A percentile compares a stretch with the other conserved stretches of the same genome.
phyloP scores from a whole-genome alignment of 1,140 invertebrate genomes.

The Leptonema lineaticorne region DNA sequence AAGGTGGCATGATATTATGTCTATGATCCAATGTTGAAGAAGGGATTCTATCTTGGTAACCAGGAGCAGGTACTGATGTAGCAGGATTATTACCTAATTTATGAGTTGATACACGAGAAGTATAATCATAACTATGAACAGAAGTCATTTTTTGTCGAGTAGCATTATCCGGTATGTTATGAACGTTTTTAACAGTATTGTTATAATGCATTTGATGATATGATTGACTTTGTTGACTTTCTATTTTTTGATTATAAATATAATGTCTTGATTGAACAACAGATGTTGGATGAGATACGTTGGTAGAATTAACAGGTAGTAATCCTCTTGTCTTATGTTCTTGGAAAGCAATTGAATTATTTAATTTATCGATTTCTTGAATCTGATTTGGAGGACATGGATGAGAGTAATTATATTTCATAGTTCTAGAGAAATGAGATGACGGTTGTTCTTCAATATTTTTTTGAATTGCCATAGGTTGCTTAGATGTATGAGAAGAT shows the following conservation, averaged over 20 bases:
- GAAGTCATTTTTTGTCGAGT: constrained; percentile 19
- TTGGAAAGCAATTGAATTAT: background rate
- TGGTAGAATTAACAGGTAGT: constrained; percentile 6
- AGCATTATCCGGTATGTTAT: constrained; percentile 16
- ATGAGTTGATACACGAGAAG: constrained; percentile 16
- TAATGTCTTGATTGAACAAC: constrained; percentile 12
- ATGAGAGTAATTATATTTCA: constrained; percentile 21
- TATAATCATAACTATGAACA: constrained; percentile 31
- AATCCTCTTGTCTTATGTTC: constrained; percentile 23
- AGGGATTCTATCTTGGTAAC: constrained; percentile 34
- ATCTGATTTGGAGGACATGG: constrained; percentile 11
- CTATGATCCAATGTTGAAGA: constrained; percentile 24
- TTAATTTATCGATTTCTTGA: constrained; percentile 20
- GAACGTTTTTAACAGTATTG: constrained; percentile 17
- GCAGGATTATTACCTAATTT: constrained; percentile 19
- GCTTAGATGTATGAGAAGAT: background rate
- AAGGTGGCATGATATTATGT: constrained; percentile 9
- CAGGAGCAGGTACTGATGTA: background rate
- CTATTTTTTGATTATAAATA: constrained; percentile 23
- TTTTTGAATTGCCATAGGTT: background rate
- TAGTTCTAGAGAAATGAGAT: constrained; percentile 18
- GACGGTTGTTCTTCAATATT: background rate
- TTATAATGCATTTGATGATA: constrained; percentile 17
- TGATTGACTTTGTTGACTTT: constrained; percentile 10
- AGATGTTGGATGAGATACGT: background rate